Percentiles rank a stretch among this genome's conserved stretches.
These are phyloP conservation scores for Limulus polyphemus DNA, from an alignment of 2,888 invertebrate species.

Conservation along the genomic window DNA sequence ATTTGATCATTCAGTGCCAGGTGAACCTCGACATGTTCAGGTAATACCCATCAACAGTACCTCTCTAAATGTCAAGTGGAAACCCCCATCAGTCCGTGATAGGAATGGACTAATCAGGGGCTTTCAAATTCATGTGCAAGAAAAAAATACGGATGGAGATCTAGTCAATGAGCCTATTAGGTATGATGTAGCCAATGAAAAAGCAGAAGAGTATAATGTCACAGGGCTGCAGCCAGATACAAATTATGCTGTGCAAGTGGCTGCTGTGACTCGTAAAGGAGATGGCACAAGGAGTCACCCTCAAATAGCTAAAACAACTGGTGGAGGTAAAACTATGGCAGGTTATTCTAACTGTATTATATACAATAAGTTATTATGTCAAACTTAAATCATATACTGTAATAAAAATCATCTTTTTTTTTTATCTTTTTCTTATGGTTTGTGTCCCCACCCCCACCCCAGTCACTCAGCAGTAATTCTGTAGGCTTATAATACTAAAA, in stretches of 20 bases:
- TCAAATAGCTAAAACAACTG: slow-evolving; percentile 75
- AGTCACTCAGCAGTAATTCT: no score
- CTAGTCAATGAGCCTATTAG: slow-evolving; percentile 75
- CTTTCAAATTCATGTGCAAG: slow-evolving; percentile 91
- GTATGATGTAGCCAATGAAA: slow-evolving; percentile 69
- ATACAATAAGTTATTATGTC: no score
- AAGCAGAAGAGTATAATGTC: slow-evolving; percentile 60
- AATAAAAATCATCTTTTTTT: no score
- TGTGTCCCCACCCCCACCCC: no score
- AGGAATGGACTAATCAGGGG: slow-evolving; percentile 91
- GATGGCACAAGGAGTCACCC: slow-evolving; percentile 86
- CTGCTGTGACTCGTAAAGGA: slow-evolving; percentile 89
- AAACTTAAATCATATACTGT: no score
- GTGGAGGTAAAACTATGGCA: slow-evolving; percentile 56
- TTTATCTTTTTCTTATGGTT: no score
- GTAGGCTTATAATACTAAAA: no score
- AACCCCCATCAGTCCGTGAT: slow-evolving; percentile 77
- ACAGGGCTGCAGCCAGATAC: slow-evolving; percentile 90
- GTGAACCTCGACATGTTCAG: slow-evolving; percentile 86
- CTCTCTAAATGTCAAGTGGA: slow-evolving; percentile 88
- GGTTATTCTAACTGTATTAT: no score
- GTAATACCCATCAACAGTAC: slow-evolving; percentile 84
- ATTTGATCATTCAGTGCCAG: slow-evolving; percentile 62
- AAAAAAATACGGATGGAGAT: slow-evolving; percentile 67
- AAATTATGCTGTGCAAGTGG: slow-evolving; percentile 72